Evolutionary conservation across 1,140 invertebrate species (phyloP), one percentile per base, ranked within the genome.

Genomic region (Camponotus floridanus): DNA sequence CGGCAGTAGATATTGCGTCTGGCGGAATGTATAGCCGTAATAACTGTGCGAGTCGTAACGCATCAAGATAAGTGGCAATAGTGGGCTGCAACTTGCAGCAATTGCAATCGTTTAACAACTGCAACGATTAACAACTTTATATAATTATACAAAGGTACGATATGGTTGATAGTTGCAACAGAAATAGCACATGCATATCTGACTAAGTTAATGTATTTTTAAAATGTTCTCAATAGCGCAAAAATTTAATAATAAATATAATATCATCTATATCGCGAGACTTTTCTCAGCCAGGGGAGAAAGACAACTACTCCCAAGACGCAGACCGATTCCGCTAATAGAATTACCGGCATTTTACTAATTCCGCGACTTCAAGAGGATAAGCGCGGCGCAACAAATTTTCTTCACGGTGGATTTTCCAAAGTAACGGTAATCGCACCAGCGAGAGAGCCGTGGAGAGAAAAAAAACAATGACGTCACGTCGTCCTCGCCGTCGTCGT

Each of bases 381-480:
- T 42, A 76, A 61, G 39, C 36, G 57, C 15, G 36, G 2, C 21
- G 33, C n/a, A 57, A 59, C 33, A 31, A 33, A 59, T 59, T 74
- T 74, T 33, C 70, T 57, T 48, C 55, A 51, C 48, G 48, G 31
- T 18, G 18, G n/a, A 59, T 76, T 76, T 74, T 76, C 71, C 39
- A 45, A 64, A 78, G 59, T 65, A 65, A 65, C 15, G 36, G 36
- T 61, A 74, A 57, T 65, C 59, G 15, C 15, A 26, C 31, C 42
- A 31, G 39, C 39, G 59, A 31, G 26, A 26, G 26, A 65, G 11
- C 45, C 8, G 59, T 0, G 26, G 33, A n/a, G 65, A 39, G 42
- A 45, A 78, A 39, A 62, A 45, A 42, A 13, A 65, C 76, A 78
- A 64, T 78, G 76, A 78, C 76, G 26, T 78, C 59, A 45, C 74